Evolutionary conservation across 2,113 vertebrate species (phyloP), one percentile per base, ranked within the genome.

Genomic region (Sinocyclocheilus anshuiensis): DNA sequence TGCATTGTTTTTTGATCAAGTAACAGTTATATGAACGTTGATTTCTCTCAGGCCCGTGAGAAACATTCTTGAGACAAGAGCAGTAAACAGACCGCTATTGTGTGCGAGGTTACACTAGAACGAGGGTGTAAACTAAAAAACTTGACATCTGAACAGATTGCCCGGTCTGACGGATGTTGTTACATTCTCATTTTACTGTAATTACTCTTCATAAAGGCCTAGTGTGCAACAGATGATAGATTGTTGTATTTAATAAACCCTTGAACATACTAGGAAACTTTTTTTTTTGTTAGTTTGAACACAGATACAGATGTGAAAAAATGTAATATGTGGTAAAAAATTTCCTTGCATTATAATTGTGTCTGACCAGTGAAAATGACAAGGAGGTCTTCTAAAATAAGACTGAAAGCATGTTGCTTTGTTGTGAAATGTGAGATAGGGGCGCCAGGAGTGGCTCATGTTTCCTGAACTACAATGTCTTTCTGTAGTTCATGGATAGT

Each of bases 381-480:
- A 84, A 22, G 67, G 84, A 84, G 55, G 78, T 79, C 65, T 57
- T 9, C 3, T 74, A 86, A 55, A 77, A 81, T 88, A 88, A 81
- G 88, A 88, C 91, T 74, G 86, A 71, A 89, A 92, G 92, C 93
- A 84, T 94, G 94, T 93, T 93, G 89, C 94, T 96, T 96, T 96
- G 96, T 97, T 97, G 92, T 97, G 96, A 97, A 97, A 97, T 96
- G 95, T 97, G 96, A 97, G 94, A 93, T 94, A 88, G 75, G 90
- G 88, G 90, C 90, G 80, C 91, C 88, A 89, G 89, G 87, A 87
- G 77, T 86, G 92, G 93, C 93, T 96, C 96, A 86, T 85, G 90
- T 95, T 95, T 95, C 94, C 92, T 90, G 89, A 90, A 91, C 92
- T 45, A 85, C 94, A 89, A 57, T 74, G 84, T 86, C 87, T 89